phyloP scores from a whole-genome alignment of 2,113 vertebrate genomes.

The Paraplagusia blochii region DNA sequence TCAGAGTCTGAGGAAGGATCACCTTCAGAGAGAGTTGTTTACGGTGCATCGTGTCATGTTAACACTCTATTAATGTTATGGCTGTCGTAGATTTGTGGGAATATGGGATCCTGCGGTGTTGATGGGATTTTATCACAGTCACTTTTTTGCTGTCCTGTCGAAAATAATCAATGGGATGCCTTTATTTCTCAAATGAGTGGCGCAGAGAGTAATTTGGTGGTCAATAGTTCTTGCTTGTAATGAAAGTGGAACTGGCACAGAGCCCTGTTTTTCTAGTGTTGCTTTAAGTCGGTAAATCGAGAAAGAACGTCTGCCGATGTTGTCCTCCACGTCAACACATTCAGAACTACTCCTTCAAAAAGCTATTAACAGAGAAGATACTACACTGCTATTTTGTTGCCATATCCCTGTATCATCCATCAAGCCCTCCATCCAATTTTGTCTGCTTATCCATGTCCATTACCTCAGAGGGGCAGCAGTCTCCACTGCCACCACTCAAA shows the following conservation, averaged over 20 bases:
- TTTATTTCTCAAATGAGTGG: slow-evolving; percentile 35
- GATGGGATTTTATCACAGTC: slow-evolving; percentile 23
- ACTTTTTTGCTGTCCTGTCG: slow-evolving; percentile 38
- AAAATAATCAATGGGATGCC: slow-evolving; percentile 52
- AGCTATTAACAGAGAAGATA: no score
- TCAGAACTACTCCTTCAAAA: no score
- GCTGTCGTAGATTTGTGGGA: slow-evolving; percentile 16
- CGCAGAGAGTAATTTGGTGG: slow-evolving; percentile 2
- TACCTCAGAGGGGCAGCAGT: no score
- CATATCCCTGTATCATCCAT: no score
- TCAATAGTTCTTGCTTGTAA: slow-evolving; percentile 39
- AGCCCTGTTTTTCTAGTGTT: background rate
- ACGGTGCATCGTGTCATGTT: slow-evolving; percentile 16
- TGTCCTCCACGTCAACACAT: no score
- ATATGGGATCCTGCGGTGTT: slow-evolving; percentile 24
- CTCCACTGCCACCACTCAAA: no score
- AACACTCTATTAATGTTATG: slow-evolving; percentile 11
- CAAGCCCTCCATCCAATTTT: no score
- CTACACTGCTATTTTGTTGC: no score
- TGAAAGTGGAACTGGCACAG: slow-evolving; percentile 12
- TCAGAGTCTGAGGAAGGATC: slow-evolving; percentile 19
- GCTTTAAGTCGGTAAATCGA: no score
- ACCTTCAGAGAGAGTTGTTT: slow-evolving; percentile 30
- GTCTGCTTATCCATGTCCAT: no score
- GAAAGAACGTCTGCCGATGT: no score